Percentiles rank a stretch among this genome's conserved stretches.
phyloP scores from a whole-genome alignment of 2,797 vertebrate genomes.

The Glossophaga mutica region DNA sequence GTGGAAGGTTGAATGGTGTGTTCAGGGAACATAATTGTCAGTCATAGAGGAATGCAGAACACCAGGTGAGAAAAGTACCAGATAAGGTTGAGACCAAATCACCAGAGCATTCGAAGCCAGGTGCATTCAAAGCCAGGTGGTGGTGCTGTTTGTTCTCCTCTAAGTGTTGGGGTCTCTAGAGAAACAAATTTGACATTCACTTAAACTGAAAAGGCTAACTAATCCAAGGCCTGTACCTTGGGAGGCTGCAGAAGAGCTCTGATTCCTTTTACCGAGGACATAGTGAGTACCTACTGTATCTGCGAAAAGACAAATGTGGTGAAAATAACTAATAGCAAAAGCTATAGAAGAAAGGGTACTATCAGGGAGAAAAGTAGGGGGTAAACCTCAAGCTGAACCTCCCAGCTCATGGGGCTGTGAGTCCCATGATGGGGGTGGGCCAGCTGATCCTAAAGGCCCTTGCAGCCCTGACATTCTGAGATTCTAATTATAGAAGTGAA shows the following conservation, averaged over 20 bases:
- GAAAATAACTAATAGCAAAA: not conserved
- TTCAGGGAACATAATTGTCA: not conserved
- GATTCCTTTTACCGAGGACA: not conserved
- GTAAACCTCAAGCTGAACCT: not conserved
- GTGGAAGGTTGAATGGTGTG: not conserved
- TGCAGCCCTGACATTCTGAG: slow-evolving; percentile 45
- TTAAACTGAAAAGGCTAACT: not conserved
- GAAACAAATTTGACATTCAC: not conserved
- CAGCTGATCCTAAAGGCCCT: slow-evolving; percentile 59
- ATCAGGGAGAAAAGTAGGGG: not conserved
- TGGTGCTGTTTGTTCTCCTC: not conserved
- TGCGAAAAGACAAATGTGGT: not conserved
- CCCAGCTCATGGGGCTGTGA: not conserved
- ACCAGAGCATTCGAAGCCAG: not conserved
- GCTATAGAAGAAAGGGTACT: not conserved
- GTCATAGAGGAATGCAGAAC: not conserved
- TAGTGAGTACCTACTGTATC: not conserved
- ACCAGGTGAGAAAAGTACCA: not conserved
- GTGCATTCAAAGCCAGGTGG: not conserved
- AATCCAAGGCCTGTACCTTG: not conserved
- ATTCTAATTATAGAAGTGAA: slow-evolving; percentile 67
- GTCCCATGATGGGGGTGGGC: slow-evolving; percentile 35
- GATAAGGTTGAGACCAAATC: not conserved
- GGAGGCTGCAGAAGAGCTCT: not conserved
- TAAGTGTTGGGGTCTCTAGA: not conserved